Conservation (phyloP, 2,113 vertebrate species). For the Caracal caracal region DNA sequence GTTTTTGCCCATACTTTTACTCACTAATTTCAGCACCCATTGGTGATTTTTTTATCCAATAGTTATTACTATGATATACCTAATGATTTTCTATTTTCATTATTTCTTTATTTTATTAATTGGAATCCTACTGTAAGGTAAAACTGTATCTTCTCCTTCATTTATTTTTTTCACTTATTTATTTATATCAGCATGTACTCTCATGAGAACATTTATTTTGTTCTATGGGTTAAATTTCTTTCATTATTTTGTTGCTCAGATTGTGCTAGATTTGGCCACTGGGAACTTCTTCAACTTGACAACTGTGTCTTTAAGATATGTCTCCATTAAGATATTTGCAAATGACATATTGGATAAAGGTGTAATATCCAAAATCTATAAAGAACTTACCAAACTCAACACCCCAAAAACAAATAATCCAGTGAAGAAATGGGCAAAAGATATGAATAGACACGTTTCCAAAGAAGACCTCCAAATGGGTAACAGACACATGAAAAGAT, state of each 20-base stretch:
- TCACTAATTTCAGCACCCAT: neutral
- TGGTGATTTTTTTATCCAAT: neutral
- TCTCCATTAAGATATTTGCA: neutral
- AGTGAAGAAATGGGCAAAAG: too few species aligned
- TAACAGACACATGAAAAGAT: too few species aligned
- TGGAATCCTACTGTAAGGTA: neutral
- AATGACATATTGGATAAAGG: too few species aligned
- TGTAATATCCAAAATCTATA: too few species aligned
- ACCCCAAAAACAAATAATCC: too few species aligned
- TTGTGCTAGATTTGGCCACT: neutral
- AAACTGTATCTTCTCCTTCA: neutral
- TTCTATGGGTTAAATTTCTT: neutral
- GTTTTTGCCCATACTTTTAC: neutral
- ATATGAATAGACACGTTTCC: too few species aligned
- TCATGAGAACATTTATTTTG: neutral
- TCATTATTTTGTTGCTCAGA: conserved; percentile 2
- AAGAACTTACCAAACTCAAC: too few species aligned
- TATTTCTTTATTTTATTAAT: neutral
- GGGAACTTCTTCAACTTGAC: neutral
- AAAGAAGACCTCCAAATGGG: too few species aligned
- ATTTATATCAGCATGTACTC: neutral
- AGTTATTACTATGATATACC: neutral
- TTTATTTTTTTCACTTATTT: neutral
- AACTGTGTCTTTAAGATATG: neutral
- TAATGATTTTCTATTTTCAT: neutral